Conservation (phyloP, 2,797 vertebrate genomes). For the Bryconaethiops microstoma region DNA sequence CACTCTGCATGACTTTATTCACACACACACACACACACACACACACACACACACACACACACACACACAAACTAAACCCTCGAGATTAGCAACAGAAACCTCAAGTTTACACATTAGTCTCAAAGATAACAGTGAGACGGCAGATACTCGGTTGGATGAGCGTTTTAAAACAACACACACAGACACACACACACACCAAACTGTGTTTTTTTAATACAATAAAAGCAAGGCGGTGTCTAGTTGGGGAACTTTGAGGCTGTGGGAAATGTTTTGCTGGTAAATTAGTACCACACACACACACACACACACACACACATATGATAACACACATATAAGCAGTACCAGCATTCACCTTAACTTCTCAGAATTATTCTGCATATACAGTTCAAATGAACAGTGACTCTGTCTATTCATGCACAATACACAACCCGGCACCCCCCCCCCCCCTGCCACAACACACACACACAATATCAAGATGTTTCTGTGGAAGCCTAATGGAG, state of each 20-base stretch:
- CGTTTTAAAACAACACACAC: constrained; percentile 1
- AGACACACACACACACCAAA: neutral
- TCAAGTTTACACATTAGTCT: constrained; percentile 40
- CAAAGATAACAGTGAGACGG: constrained; percentile 48
- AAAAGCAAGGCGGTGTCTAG: neutral
- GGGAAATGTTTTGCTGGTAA: neutral
- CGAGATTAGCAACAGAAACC: constrained; percentile 26
- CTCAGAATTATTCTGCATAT: neutral
- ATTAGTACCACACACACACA: constrained; percentile 1
- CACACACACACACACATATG: no score
- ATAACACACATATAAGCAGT: neutral
- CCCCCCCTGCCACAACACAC: neutral
- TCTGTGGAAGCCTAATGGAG: neutral
- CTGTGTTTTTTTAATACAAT: neutral
- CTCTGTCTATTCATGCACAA: neutral
- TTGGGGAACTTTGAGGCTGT: neutral
- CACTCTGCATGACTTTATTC: no score
- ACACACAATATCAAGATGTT: neutral
- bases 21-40: no score
- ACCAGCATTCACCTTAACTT: neutral
- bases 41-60: constrained; percentile 20
- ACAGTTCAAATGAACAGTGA: neutral
- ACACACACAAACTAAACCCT: constrained; percentile 11
- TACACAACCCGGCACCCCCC: neutral
- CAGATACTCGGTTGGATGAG: neutral